phyloP scores from a whole-genome alignment of 2,797 vertebrate genomes.

The Cynodonichthys magdalenae region DNA sequence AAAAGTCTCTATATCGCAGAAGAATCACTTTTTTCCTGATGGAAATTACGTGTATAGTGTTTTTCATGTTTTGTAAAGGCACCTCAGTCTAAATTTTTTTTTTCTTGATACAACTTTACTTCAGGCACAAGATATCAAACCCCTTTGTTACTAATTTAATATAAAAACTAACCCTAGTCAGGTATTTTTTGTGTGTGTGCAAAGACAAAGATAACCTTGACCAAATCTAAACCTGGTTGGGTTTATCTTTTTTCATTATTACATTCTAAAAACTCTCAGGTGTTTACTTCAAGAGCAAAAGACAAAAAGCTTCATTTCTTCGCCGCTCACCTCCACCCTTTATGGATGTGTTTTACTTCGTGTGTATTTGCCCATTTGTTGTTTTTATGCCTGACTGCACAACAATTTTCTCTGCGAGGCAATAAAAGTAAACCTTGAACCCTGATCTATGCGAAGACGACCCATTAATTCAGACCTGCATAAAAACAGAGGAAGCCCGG shows the following conservation, averaged over 20 bases:
- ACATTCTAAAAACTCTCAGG: constrained; percentile 23
- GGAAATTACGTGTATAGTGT: background rate
- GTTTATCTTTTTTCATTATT: constrained; percentile 18
- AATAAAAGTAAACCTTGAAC: constrained; percentile 48
- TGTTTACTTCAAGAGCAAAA: constrained; percentile 21
- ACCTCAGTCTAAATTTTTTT: background rate
- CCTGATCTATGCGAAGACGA: constrained; percentile 30
- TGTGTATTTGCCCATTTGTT: constrained; percentile 23
- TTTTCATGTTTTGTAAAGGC: background rate
- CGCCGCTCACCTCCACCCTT: constrained; percentile 20
- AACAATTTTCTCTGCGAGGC: constrained; percentile 41
- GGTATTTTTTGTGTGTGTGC: background rate
- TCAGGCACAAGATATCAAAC: background rate
- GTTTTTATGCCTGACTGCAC: constrained; percentile 42
- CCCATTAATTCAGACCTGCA: constrained; percentile 33
- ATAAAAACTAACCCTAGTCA: background rate
- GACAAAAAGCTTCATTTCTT: constrained; percentile 24
- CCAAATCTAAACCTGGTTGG: constrained; percentile 9
- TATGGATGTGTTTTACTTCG: constrained; percentile 1
- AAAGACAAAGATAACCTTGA: background rate
- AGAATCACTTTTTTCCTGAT: background rate
- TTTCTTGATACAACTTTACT: background rate
- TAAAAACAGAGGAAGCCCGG: constrained; percentile 16
- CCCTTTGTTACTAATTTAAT: background rate
- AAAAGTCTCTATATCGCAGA: too few species aligned